Conservation (phyloP, 2,113 vertebrate species). For the Paradoxurus hermaphroditus region DNA sequence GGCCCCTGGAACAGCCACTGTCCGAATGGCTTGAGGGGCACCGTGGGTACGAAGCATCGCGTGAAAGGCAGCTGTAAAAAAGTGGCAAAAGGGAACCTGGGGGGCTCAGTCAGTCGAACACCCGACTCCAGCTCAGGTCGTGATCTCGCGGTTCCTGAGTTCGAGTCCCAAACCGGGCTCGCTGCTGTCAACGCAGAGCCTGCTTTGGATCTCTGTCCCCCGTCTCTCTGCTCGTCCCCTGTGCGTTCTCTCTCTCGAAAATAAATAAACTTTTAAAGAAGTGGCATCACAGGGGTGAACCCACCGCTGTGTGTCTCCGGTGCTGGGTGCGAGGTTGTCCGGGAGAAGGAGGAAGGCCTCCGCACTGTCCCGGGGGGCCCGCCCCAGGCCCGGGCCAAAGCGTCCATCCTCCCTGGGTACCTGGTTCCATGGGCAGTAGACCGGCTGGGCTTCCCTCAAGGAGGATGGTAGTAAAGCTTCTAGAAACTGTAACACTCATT, state of each 20-base stretch:
- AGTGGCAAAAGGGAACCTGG: no score
- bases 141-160: no score
- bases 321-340: no score
- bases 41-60: background rate
- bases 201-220: no score
- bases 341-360: background rate
- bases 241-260: no score
- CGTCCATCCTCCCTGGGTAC: background rate
- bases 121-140: no score
- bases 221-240: no score
- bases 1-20: background rate
- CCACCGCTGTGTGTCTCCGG: background rate
- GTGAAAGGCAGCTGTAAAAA: background rate
- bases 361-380: fast-evolving
- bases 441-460: background rate
- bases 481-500: background rate
- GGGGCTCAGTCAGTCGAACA: no score
- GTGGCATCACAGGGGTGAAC: background rate
- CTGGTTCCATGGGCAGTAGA: background rate
- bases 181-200: no score
- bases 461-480: background rate
- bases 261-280: no score
- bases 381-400: background rate
- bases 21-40: no score
- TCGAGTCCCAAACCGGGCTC: no score